Base-by-base conservation (phyloP, 2,888 invertebrate genomes). In the Eilema sororculum region DNA sequence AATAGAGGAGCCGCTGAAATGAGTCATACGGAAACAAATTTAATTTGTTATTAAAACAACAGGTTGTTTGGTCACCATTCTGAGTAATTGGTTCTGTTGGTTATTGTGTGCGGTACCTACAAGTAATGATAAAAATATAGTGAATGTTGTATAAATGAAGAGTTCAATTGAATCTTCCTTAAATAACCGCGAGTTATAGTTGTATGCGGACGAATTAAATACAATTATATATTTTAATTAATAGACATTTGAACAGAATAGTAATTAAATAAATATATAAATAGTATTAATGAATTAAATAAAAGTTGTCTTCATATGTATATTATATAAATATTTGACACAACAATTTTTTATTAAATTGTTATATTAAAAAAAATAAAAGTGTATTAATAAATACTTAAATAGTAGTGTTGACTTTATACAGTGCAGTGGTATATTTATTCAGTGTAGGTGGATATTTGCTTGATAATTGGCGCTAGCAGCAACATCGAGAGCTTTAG, bases 51-150 rank as follows among this genome's bases (percentile, higher is more conserved):
- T 89, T 90, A 86, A 77, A 77, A 84, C 81, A 84, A 86, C 87
- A 86, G 85, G 86, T 87, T 91, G 88, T 89, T 91, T 91, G 89
- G 87, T 90, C 86, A 84, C 75, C 84, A 86, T 93, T 92, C 91
- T 86, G 76, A 82, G 90, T 91, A 92, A 89, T 87, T 86, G 79
- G 72, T 77, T 69, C 73, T 80, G 80, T 86, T 81, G 79, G 82
- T 81, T 84, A 81, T 81, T 84, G 84, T 80, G 82, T 90, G 91
- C 79, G 91, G 92, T 91, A 90, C n/a, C n/a, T n/a, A n/a, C 82
- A 78, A 78, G 75, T 79, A 75, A 76, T 74, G 84, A 88, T 88
- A 86, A 78, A 82, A 71, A 74, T 75, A 72, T 78, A 80, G 70
- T 78, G 67, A 80, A 79, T 77, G 78, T 72, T 83, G 79, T 87